These are phyloP conservation scores for Cartodere bifasciata DNA, from an alignment of 2,888 invertebrate species.

Conservation along the genomic window DNA sequence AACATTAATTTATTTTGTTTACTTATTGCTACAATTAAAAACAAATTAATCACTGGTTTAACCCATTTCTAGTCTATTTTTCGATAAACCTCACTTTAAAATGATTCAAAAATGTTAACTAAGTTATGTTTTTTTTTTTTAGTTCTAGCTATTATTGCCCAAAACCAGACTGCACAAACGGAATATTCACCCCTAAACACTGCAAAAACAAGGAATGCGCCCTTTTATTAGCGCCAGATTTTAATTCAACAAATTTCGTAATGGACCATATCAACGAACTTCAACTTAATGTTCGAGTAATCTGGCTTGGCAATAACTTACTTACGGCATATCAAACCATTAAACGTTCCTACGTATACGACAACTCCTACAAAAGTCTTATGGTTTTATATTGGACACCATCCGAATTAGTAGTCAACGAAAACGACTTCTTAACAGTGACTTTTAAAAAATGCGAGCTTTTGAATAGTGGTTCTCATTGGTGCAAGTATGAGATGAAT, in stretches of 20 bases:
- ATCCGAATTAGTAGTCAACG: conserved; percentile 43
- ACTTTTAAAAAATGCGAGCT: conserved; percentile 51
- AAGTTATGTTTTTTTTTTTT: conserved; percentile 9
- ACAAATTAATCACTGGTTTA: too few species aligned
- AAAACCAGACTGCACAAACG: conserved; percentile 36
- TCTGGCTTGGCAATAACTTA: conserved; percentile 55
- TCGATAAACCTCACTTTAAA: too few species aligned
- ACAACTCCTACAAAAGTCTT: conserved; percentile 24
- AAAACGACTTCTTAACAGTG: conserved; percentile 39
- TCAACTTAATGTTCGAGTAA: conserved; percentile 48
- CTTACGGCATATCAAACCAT: conserved; percentile 31
- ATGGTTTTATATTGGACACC: conserved; percentile 58
- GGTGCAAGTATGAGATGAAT: conserved; percentile 57
- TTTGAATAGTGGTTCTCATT: conserved; percentile 24
- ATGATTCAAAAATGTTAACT: too few species aligned
- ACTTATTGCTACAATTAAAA: too few species aligned
- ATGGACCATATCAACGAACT: conserved; percentile 46
- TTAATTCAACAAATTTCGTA: conserved; percentile 41
- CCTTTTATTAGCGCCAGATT: conserved; percentile 38
- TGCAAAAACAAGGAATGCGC: conserved; percentile 38
- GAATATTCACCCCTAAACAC: conserved; percentile 45
- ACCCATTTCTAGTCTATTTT: too few species aligned
- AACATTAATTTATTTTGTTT: too few species aligned
- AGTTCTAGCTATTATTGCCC: conserved; percentile 37
- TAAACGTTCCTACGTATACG: conserved; percentile 24